Evolutionary conservation across 2,888 invertebrate species (phyloP), one percentile per base, ranked within the genome.

Genomic region (Acheta domesticus): DNA sequence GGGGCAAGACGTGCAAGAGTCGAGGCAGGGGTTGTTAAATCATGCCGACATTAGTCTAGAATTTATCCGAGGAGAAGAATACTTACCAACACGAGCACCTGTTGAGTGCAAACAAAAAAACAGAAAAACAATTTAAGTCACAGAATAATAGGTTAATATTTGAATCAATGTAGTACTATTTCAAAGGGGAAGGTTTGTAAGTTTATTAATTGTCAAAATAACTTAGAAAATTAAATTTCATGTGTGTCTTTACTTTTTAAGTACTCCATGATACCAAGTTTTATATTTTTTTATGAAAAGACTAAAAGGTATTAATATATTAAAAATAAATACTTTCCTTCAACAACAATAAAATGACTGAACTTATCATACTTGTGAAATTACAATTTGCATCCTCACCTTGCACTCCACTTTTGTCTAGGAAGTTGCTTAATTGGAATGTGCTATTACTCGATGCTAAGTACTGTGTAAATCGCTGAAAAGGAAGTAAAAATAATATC

Each of bases 401-500:
- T 94, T 98, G 98, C 80, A 97, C 95, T 86, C 96, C 96, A 85
- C 96, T 94, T 90, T 98, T 98, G 89, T 99, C 99, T 88, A 98
- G 91, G 89, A 98, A 99, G 91, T 94, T 96, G 89, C 94, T 96
- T 86, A 99, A 93, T 90, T 98, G 98, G 91, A 99, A 98, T 85
- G 97, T 96, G 87, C 98, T 98, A 91, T 99, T 99, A 90, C 98
- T 99, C 85, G 99, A 99, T 82, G 99, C 99, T 89, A 99, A 91
- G 89, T 98, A 99, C 90, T 99, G 99, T 87, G 98, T 98, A 89
- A 99, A 99, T 87, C 99, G 93, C 98, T 98, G 92, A 78, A 93
- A 92, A 86, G 84, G 84, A 86, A 85, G 85, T 83, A 48, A 23
- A 20, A 20, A 36, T 5, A 36, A 36, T 36, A 36, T 36, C 8